phyloP scores from a whole-genome alignment of 2,113 vertebrate genomes.

The Brachypodius melanocephalos region DNA sequence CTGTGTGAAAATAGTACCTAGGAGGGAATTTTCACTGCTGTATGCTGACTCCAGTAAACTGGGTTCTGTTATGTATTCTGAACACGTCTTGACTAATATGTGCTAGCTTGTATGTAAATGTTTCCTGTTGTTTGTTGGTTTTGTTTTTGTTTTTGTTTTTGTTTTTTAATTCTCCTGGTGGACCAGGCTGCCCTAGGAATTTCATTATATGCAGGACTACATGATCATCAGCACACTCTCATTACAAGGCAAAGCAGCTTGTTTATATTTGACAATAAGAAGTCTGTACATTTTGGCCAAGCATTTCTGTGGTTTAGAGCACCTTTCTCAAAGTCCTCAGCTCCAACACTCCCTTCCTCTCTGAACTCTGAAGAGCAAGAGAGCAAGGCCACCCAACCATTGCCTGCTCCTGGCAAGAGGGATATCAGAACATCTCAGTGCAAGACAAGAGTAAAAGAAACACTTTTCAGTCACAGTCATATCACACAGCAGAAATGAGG shows the following conservation, averaged over 20 bases:
- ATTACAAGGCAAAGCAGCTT: neutral
- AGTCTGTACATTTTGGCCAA: neutral
- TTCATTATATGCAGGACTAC: neutral
- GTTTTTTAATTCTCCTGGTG: neutral
- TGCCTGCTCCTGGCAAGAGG: neutral
- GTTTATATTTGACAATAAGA: neutral
- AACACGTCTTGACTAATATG: neutral
- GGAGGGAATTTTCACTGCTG: neutral
- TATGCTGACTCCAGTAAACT: neutral
- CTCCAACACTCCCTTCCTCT: neutral
- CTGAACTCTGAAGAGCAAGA: neutral
- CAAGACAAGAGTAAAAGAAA: neutral
- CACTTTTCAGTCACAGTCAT: neutral
- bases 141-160: fast-evolving
- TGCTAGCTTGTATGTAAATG: neutral
- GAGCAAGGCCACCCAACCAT: neutral
- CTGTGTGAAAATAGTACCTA: neutral
- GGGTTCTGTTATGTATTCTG: neutral
- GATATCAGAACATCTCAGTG: neutral
- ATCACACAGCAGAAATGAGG: neutral
- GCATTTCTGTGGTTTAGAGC: neutral
- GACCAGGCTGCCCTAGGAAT: neutral
- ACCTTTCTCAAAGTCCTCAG: neutral
- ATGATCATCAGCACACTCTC: neutral
- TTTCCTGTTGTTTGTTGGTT: neutral